Conservation (phyloP, 2,888 invertebrate species). For the Aquatica leii region DNA sequence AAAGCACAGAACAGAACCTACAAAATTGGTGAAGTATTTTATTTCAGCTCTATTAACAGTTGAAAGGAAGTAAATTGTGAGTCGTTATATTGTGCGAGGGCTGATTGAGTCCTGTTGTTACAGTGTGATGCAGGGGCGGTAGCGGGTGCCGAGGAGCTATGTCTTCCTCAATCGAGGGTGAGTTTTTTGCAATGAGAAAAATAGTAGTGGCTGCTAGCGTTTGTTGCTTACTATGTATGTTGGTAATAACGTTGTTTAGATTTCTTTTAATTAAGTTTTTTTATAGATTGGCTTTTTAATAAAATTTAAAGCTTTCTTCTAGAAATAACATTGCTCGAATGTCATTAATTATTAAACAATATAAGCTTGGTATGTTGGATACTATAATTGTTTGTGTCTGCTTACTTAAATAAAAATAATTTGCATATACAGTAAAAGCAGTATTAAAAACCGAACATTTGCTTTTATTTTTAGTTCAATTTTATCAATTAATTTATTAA, state of each 20-base stretch:
- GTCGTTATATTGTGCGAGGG: slow-evolving; percentile 27
- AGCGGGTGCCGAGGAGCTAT: slow-evolving; percentile 58
- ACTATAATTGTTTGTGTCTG: neutral
- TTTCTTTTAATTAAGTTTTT: neutral
- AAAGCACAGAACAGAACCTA: slow-evolving; percentile 7
- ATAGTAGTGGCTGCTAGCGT: slow-evolving; percentile 26
- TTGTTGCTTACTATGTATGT: slow-evolving; percentile 26
- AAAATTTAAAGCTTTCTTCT: too few species aligned
- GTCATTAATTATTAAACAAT: neutral
- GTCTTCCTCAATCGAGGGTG: slow-evolving; percentile 60
- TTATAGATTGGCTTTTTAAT: neutral
- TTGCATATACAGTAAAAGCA: too few species aligned
- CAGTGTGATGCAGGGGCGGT: slow-evolving; percentile 59
- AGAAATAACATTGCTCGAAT: neutral
- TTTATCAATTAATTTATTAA: too few species aligned
- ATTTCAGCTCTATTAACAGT: slow-evolving; percentile 21
- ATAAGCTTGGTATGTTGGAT: neutral
- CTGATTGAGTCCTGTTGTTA: slow-evolving; percentile 47
- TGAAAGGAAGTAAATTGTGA: slow-evolving; percentile 29
- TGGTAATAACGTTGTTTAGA: neutral
- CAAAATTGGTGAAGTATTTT: slow-evolving; percentile 16
- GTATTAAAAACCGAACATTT: too few species aligned
- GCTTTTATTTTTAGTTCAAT: neutral
- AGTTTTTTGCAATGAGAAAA: slow-evolving; percentile 43
- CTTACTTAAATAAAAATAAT: too few species aligned